Evolutionary conservation across 2,888 invertebrate species (phyloP), one percentile per base, ranked within the genome.

Genomic region (Carpatolechia fugitivella): DNA sequence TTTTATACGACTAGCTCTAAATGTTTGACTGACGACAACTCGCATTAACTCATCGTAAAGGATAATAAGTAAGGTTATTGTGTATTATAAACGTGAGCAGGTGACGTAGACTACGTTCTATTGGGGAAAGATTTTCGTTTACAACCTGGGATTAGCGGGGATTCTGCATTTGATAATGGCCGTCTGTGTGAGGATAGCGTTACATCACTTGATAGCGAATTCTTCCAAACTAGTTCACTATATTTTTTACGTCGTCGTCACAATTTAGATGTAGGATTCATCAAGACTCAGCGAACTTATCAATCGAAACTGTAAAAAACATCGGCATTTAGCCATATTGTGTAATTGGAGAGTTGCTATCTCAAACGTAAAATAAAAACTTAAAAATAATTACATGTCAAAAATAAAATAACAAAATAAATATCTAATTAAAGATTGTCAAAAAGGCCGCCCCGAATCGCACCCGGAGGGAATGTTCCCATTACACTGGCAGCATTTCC

Each of bases 41-140:
- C 72, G 85, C 76, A 82, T 86, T 86, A 84, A 74, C 82, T 85
- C 80, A 74, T 76, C 78, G 85, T 81, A 85, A 88, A 89, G 90
- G 89, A 89, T 90, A 89, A 87, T 82, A 80, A 76, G 76, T 87
- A 82, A 88, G 88, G 87, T 87, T 87, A 86, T 82, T 79, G 73
- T 80, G 80, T 81, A 71, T 75, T 74, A 76, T 72, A 72, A 74
- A 63, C 63, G 64, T 61, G 69, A 58, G 63, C 57, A 67, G 65
- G 60, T 81, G 81, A 78, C 82, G 80, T 69, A 76, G 72, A 74
- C 72, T 79, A 76, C 75, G 71, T 62, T 68, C 71, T 44, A 29
- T 44, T 68, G 69, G 82, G 78, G 82, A 85, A 82, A 89, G 85
- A 87, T 85, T 86, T 77, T 83, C 82, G 78, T 88, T 89, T 88